phyloP scores from a whole-genome alignment of 2,113 vertebrate species.

The Burhinus oedicnemus region DNA sequence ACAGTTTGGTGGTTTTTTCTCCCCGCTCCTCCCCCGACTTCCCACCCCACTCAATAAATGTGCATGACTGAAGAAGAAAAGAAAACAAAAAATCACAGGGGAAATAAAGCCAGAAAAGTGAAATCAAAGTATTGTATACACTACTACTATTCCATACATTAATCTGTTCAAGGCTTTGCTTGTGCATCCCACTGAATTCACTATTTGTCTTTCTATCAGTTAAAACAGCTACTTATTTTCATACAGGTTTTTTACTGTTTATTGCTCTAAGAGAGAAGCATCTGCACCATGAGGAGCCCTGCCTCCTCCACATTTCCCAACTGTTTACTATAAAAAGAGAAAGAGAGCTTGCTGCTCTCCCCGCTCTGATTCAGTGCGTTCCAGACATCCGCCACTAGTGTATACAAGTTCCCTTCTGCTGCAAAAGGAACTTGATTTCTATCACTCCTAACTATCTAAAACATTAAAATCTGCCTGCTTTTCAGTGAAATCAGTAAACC shows the following conservation, averaged over 20 bases:
- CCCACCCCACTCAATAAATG: not conserved
- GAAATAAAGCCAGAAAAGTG: not conserved
- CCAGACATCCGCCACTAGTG: not conserved
- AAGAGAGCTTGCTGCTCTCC: not conserved
- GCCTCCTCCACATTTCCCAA: not conserved
- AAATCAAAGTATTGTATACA: not conserved
- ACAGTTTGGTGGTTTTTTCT: rapidly evolving
- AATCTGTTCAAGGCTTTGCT: not conserved
- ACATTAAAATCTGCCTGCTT: not conserved
- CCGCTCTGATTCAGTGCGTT: not conserved
- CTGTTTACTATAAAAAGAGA: not conserved
- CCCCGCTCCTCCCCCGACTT: rapidly evolving
- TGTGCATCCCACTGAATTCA: not conserved
- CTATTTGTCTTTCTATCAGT: not conserved
- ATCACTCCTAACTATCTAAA: not conserved
- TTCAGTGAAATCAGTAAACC: not conserved
- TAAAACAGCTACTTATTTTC: not conserved
- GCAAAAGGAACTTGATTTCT: not conserved
- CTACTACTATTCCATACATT: not conserved
- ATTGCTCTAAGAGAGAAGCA: not conserved
- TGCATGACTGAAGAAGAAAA: not conserved
- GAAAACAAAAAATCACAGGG: not conserved
- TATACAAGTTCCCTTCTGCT: not conserved
- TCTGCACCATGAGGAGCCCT: not conserved
- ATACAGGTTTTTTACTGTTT: not conserved